These are phyloP conservation scores for Microctenopoma steveboyesi DNA, from an alignment of 2,797 vertebrate genomes.

Conservation along the genomic window DNA sequence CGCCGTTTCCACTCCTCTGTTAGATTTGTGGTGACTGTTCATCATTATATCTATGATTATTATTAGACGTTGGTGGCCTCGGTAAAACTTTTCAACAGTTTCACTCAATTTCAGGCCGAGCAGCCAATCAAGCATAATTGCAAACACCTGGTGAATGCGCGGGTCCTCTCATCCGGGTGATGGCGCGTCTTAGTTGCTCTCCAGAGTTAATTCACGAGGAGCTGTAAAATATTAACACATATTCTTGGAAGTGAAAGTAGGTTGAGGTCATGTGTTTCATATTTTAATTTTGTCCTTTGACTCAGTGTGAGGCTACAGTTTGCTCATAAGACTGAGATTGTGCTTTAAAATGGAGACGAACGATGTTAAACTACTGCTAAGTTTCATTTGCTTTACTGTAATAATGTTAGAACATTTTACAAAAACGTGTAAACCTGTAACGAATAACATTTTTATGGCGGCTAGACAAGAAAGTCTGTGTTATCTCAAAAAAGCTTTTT, in stretches of 20 bases:
- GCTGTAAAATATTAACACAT: neutral
- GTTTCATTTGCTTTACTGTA: conserved; percentile 3
- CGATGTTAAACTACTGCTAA: neutral
- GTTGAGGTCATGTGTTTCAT: neutral
- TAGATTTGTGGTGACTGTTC: conserved; percentile 11
- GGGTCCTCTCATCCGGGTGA: neutral
- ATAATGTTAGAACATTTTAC: conserved; percentile 2
- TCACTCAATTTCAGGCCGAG: neutral
- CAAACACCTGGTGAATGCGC: conserved; percentile 48
- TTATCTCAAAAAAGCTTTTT: too few species aligned
- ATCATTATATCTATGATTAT: conserved; percentile 11
- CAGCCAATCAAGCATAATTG: conserved; percentile 44
- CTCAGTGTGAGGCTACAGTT: neutral
- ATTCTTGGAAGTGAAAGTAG: neutral
- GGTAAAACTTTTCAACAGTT: neutral
- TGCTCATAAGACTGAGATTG: neutral
- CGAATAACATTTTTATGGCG: neutral
- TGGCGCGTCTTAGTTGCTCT: neutral
- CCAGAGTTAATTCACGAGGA: neutral
- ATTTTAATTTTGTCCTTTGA: conserved; percentile 12
- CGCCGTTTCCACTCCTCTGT: neutral
- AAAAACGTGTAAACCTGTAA: neutral
- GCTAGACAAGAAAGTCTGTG: too few species aligned
- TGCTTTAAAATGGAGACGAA: neutral
- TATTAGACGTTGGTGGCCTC: conserved; percentile 26